Evolutionary conservation across 2,888 invertebrate genomes (phyloP).

Genomic region (Ischnus inquisitorius): DNA sequence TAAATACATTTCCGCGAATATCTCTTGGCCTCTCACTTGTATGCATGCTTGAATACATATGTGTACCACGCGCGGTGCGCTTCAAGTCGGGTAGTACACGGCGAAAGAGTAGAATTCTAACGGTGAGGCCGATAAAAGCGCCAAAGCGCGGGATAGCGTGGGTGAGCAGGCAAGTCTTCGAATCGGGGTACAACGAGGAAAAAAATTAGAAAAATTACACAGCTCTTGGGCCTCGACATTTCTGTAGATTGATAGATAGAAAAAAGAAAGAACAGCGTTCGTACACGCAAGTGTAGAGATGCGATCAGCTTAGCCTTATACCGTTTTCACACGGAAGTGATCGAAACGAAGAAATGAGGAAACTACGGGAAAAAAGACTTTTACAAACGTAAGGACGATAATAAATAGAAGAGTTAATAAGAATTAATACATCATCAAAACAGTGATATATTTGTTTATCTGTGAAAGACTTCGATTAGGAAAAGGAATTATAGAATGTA

Average conservation of each 20-base stretch:
- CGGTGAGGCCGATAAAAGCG: constrained; percentile 39
- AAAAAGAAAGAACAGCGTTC: constrained; percentile 6
- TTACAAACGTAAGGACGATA: too few species aligned
- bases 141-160: constrained; percentile 11
- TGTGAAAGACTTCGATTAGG: too few species aligned
- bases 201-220: constrained; percentile 48
- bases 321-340: constrained; percentile 4
- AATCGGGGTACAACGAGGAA: neutral
- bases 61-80: constrained; percentile 23
- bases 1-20: constrained; percentile 64
- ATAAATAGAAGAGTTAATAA: too few species aligned
- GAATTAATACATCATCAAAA: too few species aligned
- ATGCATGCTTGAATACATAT: neutral
- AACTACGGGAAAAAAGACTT: too few species aligned
- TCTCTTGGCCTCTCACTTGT: constrained; percentile 58
- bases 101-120: constrained; percentile 27
- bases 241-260: neutral
- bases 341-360: neutral
- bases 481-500: too few species aligned
- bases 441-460: too few species aligned
- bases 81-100: constrained; percentile 18
- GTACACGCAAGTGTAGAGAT: constrained; percentile 22
- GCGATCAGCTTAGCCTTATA: constrained; percentile 27
- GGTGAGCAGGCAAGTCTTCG: constrained; percentile 24
- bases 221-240: neutral